Conservation (phyloP, 2,888 invertebrate species). For the Drosophila dives region DNA sequence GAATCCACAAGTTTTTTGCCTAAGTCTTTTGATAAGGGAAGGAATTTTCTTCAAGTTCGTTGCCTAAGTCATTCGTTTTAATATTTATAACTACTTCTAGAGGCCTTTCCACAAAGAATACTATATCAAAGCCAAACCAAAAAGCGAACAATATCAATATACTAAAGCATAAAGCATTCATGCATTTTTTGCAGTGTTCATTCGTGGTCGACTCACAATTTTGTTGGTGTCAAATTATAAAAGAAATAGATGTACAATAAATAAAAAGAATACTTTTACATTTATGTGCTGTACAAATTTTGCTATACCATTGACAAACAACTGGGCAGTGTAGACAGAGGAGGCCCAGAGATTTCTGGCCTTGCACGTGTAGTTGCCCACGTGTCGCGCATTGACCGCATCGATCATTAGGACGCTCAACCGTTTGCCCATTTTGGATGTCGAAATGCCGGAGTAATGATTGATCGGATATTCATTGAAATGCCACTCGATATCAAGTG, state of each 20-base stretch:
- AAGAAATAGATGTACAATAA: constrained; percentile 12
- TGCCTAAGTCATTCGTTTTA: constrained; percentile 17
- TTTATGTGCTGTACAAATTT: constrained; percentile 57
- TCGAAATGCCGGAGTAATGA: constrained; percentile 85
- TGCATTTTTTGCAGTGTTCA: constrained; percentile 42
- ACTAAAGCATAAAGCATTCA: constrained; percentile 64
- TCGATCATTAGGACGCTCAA: constrained; percentile 88
- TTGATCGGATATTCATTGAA: constrained; percentile 86
- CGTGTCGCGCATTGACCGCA: constrained; percentile 88
- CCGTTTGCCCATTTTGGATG: constrained; percentile 86
- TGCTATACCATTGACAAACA: constrained; percentile 89
- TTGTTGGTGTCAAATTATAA: constrained; percentile 36
- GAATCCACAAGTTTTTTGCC: neutral
- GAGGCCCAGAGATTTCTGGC: constrained; percentile 88
- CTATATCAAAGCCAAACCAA: constrained; percentile 22
- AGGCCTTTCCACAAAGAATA: neutral
- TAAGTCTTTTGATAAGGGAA: neutral
- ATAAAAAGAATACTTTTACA: constrained; percentile 28
- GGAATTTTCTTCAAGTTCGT: constrained; percentile 22
- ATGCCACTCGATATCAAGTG: constrained; percentile 90
- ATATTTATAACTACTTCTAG: neutral
- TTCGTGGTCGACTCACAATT: constrained; percentile 41
- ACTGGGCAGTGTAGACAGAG: constrained; percentile 87
- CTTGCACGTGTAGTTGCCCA: constrained; percentile 89
- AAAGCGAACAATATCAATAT: constrained; percentile 41